Evolutionary conservation across 2,797 vertebrate species (phyloP).

Genomic region (Salarias fasciatus): DNA sequence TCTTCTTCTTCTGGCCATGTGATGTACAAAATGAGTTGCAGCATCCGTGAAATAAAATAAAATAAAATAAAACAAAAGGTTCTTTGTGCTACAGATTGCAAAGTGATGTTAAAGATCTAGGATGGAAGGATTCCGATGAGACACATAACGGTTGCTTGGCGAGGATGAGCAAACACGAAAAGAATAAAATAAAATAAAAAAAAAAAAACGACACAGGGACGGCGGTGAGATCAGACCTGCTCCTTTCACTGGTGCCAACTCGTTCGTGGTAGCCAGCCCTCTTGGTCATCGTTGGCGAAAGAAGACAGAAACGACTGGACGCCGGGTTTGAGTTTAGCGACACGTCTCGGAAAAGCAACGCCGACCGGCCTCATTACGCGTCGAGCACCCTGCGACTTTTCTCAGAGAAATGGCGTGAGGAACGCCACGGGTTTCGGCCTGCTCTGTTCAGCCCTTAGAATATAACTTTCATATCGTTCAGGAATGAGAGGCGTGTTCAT

Average conservation of each 20-base stretch:
- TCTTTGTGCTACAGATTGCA: slow-evolving; percentile 76
- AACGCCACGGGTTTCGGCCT: slow-evolving; percentile 41
- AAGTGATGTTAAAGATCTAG: slow-evolving; percentile 61
- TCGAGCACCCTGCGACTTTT: too few relatives aligned
- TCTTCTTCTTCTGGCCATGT: slow-evolving; percentile 15
- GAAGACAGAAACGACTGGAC: slow-evolving; percentile 17
- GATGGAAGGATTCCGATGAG: slow-evolving; percentile 58
- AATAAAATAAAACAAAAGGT: slow-evolving; percentile 15
- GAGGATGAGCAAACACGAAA: slow-evolving; percentile 54
- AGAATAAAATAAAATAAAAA: too few relatives aligned
- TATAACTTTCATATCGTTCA: slow-evolving; percentile 49
- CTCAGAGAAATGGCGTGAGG: too few relatives aligned
- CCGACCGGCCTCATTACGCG: slow-evolving; percentile 29
- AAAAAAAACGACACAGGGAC: slow-evolving; percentile 57
- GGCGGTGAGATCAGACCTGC: slow-evolving; percentile 46
- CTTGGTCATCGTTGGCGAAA: slow-evolving; percentile 68
- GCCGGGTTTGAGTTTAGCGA: slow-evolving; percentile 10
- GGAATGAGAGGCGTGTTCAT: slow-evolving; percentile 61
- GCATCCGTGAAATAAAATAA: slow-evolving; percentile 52
- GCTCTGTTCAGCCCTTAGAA: slow-evolving; percentile 53
- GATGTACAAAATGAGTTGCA: slow-evolving; percentile 70
- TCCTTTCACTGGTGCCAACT: slow-evolving; percentile 60
- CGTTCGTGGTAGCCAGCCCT: slow-evolving; percentile 56
- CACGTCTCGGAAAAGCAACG: slow-evolving; percentile 24
- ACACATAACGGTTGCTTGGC: slow-evolving; percentile 65